phyloP scores from a whole-genome alignment of 2,888 invertebrate genomes.

The Ramazzottius varieornatus region DNA sequence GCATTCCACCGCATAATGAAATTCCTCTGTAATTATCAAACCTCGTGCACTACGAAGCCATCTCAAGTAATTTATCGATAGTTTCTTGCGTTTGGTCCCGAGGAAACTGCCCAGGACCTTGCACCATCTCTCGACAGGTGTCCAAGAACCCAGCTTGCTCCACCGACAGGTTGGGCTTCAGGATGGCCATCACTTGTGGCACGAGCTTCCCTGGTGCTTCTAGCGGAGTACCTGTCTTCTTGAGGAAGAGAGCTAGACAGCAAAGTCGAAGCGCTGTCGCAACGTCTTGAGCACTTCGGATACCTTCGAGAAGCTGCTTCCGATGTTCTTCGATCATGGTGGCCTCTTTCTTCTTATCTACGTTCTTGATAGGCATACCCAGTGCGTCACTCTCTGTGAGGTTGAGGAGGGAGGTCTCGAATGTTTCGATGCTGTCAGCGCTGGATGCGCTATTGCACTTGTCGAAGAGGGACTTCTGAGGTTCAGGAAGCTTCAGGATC shows the following conservation, averaged over 20 bases:
- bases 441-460: slow-evolving; percentile 5
- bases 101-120: background rate
- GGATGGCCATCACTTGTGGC: background rate
- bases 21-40: too few relatives aligned
- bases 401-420: background rate
- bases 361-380: slow-evolving; percentile 49
- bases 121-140: background rate
- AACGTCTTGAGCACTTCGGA: background rate
- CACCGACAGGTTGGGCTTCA: background rate
- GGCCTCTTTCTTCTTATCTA: slow-evolving; percentile 53
- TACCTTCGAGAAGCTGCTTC: background rate
- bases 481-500: slow-evolving; percentile 15
- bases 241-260: background rate
- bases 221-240: background rate
- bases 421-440: slow-evolving; percentile 3
- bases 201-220: background rate
- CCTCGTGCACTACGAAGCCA: too few relatives aligned
- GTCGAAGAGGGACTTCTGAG: slow-evolving; percentile 3
- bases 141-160: background rate
- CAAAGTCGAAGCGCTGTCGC: background rate
- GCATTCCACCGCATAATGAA: too few relatives aligned
- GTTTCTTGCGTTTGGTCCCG: too few relatives aligned
- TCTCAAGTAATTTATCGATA: too few relatives aligned
- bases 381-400: slow-evolving; percentile 10
- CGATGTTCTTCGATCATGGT: background rate